These are phyloP conservation scores for Drosophila eugracilis DNA, from an alignment of 1,140 invertebrate species.

Conservation along the genomic window DNA sequence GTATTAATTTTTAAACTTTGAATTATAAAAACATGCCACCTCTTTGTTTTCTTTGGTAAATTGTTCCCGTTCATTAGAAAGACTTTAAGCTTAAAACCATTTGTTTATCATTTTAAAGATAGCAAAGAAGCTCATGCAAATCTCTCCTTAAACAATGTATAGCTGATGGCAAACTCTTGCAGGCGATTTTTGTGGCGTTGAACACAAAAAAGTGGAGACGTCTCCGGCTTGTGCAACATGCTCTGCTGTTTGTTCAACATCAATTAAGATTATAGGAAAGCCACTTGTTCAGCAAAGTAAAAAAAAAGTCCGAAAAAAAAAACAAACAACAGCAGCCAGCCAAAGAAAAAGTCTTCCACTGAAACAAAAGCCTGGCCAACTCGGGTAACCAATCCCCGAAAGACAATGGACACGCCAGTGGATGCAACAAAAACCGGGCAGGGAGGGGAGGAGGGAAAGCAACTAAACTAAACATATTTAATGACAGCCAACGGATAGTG, in stretches of 20 bases:
- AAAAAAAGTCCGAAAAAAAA: background rate
- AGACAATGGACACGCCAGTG: constrained; percentile 45
- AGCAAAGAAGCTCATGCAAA: constrained; percentile 21
- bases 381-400: constrained; percentile 45
- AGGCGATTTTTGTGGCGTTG: constrained; percentile 5
- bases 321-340: constrained; percentile 8
- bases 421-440: constrained; percentile 45
- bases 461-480: constrained; percentile 58
- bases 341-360: constrained; percentile 53
- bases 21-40: background rate
- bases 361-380: constrained; percentile 44
- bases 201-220: constrained; percentile 45
- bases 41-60: background rate
- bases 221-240: constrained; percentile 31
- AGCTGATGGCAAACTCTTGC: constrained; percentile 16
- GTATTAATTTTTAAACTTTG: background rate
- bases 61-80: constrained; percentile 13
- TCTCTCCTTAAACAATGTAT: constrained; percentile 38
- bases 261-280: constrained; percentile 60
- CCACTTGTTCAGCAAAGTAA: constrained; percentile 29
- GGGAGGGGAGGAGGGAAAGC: too few relatives aligned
- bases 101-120: constrained; percentile 32
- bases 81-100: constrained; percentile 6
- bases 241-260: constrained; percentile 56
- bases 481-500: constrained; percentile 39